phyloP scores from a whole-genome alignment of 2,888 invertebrate genomes.

The Dinocampus coccinellae region DNA sequence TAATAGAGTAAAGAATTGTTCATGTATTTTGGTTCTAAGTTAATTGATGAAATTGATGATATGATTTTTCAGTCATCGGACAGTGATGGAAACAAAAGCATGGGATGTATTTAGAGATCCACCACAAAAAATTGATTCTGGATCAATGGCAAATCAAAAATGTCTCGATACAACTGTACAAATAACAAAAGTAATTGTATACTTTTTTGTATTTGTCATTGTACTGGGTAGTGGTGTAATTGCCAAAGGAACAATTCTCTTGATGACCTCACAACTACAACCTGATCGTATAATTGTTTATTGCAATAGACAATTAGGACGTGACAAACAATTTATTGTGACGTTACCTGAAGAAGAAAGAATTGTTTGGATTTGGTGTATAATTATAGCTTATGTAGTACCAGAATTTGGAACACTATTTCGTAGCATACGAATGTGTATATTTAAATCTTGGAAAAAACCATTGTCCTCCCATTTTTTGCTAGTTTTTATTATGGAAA shows the following conservation, averaged over 20 bases:
- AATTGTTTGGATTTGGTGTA: conserved; percentile 93
- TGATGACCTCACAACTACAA: conserved; percentile 92
- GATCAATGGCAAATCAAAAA: conserved; percentile 89
- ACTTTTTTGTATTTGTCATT: conserved; percentile 86
- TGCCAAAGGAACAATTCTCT: conserved; percentile 89
- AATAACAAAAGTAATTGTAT: conserved; percentile 86
- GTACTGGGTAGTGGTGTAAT: conserved; percentile 89
- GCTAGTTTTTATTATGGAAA: conserved; percentile 85
- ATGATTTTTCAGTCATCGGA: conserved; percentile 76
- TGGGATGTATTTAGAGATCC: conserved; percentile 97
- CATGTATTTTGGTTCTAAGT: no score
- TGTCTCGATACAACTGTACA: conserved; percentile 89
- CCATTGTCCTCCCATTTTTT: conserved; percentile 78
- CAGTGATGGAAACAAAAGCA: conserved; percentile 90
- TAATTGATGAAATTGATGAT: neutral
- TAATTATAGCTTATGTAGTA: conserved; percentile 87
- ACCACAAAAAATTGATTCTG: conserved; percentile 89
- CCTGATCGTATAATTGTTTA: conserved; percentile 82
- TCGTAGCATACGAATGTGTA: conserved; percentile 87
- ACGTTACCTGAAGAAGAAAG: conserved; percentile 87
- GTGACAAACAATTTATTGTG: conserved; percentile 88
- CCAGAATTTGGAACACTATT: conserved; percentile 92
- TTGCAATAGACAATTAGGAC: conserved; percentile 89
- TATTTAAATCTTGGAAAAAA: conserved; percentile 88
- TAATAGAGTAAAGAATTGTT: no score